Evolutionary conservation across 2,888 invertebrate species (phyloP).

Genomic region (Aphodius granarius): DNA sequence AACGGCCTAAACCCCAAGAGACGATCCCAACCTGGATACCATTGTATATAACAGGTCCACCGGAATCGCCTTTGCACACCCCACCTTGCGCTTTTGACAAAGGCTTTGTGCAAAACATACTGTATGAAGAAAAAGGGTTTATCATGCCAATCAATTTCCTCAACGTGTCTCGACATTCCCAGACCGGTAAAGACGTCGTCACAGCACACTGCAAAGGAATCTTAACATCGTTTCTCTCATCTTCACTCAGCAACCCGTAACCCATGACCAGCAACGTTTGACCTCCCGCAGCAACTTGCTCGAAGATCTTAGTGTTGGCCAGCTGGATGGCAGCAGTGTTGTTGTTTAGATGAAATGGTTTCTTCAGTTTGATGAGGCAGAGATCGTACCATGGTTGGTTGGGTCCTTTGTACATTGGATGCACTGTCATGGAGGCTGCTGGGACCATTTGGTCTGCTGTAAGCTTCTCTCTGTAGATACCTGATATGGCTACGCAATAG

Average conservation of each 20-base stretch:
- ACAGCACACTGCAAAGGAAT: not conserved
- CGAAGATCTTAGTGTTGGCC: not conserved
- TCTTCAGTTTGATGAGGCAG: not conserved
- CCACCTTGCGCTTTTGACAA: not conserved
- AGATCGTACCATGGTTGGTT: not conserved
- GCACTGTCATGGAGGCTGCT: not conserved
- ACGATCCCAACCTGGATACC: constrained; percentile 3
- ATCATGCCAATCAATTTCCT: not conserved
- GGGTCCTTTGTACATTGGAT: not conserved
- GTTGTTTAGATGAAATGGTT: not conserved
- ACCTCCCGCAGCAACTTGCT: not conserved
- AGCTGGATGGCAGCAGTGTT: not conserved
- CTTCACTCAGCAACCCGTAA: not conserved
- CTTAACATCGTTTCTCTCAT: not conserved
- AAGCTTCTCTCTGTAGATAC: not conserved
- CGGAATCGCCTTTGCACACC: not conserved
- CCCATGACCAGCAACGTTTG: not conserved
- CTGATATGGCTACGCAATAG: not conserved
- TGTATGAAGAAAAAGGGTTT: not conserved
- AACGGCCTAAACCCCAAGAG: not conserved
- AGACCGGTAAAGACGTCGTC: not conserved
- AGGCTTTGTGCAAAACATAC: not conserved
- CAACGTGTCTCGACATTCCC: not conserved
- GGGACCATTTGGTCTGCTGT: not conserved
- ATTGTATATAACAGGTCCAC: constrained; percentile 1